Base-by-base conservation (phyloP, 1,140 invertebrate species). In the Leptestheria dahalacensis region DNA sequence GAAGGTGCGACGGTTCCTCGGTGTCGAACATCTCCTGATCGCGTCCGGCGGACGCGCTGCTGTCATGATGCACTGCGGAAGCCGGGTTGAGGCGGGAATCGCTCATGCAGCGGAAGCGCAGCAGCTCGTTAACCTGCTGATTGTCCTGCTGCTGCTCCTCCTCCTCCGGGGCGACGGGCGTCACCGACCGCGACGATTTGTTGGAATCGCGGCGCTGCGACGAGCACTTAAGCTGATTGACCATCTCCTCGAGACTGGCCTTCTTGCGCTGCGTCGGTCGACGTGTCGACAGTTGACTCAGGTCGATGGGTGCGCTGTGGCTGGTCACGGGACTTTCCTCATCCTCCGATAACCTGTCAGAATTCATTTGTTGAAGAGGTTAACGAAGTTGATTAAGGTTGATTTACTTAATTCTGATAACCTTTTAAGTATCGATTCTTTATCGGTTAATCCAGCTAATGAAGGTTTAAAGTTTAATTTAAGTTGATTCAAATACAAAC, bases 221-320 rank as follows among this genome's bases (percentile, higher is more conserved):
- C 1, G 28, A 26, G 50, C n/a, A 41, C 33, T 41, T 41, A 15
- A 41, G 33, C 6, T 41, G 33, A 6, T 6, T 9, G 6, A 41
- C 33, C 33, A 41, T 41, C 33, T 41, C 33, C 33, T 41, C 33
- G 6, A 41, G 33, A 9, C 33, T 6, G 6, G 33, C 33, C 33
- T 15, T 41, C 33, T 41, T 41, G 33, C 33, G 33, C 6, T 41
- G 25, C 12, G 26, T 29, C 3, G 26, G 53, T 10, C 28, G 21
- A 15, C 53, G 26, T n/a, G 53, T 28, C 24, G 53, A 55, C 3
- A 55, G 28, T 29, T 55, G 53, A 20, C 53, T 55, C 28, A 55
- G 33, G 33, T 55, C 53, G 33, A 55, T 55, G 1, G 53, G 53
- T 33, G 53, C 20, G 21, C 25, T 15, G 10, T 50, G 6, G 24